phyloP scores from a whole-genome alignment of 2,113 vertebrate genomes.

The Actenoides lindsayi region DNA sequence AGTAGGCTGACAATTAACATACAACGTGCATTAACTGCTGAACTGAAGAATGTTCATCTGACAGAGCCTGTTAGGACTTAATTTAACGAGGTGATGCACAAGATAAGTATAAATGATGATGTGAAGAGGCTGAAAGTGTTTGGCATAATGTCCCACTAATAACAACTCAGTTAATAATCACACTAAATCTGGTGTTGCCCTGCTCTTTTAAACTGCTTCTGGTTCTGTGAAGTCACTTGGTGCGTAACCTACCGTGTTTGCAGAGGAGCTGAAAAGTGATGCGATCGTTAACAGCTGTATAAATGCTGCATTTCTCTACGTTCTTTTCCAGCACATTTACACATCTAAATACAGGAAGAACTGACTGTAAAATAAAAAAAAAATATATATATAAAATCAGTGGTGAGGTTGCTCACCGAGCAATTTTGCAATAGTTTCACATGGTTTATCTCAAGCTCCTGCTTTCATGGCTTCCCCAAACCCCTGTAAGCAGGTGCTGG shows the following conservation, averaged over 20 bases:
- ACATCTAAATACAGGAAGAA: constrained; percentile 90
- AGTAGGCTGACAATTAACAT: not conserved
- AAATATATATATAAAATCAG: not conserved
- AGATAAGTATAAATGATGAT: not conserved
- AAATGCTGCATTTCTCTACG: constrained; percentile 88
- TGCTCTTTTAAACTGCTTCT: not conserved
- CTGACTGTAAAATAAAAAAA: constrained; percentile 74
- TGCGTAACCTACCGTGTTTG: constrained; percentile 82
- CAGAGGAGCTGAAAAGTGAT: constrained; percentile 88
- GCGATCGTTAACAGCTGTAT: constrained; percentile 55
- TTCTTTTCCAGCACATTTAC: constrained; percentile 84
- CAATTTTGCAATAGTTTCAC: not conserved
- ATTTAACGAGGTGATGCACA: not conserved
- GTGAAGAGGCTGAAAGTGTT: not conserved
- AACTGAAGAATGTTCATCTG: not conserved
- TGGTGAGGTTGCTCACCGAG: not conserved
- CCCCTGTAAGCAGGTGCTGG: not conserved
- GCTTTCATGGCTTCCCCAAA: not conserved
- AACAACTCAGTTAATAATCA: not conserved
- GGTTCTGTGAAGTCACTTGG: not conserved
- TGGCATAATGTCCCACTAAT: not conserved
- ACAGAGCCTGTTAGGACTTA: not conserved
- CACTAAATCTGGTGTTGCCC: not conserved
- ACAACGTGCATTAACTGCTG: not conserved
- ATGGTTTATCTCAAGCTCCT: not conserved